Evolutionary conservation across 2,797 vertebrate genomes (phyloP).

Genomic region (Gastrophryne carolinensis): DNA sequence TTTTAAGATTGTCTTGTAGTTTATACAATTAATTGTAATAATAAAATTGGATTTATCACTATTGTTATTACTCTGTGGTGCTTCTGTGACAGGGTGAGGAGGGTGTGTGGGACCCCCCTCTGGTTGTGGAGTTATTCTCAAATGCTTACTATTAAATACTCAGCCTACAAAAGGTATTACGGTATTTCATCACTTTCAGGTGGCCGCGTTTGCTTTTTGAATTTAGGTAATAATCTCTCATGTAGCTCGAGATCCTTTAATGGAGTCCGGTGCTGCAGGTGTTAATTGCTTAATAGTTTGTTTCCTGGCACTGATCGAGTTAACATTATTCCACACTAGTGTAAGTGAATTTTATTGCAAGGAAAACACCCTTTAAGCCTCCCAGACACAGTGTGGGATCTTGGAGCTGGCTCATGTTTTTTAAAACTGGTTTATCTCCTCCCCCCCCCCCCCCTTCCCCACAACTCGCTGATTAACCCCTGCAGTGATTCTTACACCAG

Average conservation of each 20-base stretch:
- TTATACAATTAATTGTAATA: no score
- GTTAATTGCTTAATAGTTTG: background rate
- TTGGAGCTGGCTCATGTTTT: slow-evolving; percentile 27
- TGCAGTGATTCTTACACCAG: background rate
- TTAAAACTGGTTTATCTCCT: slow-evolving; percentile 20
- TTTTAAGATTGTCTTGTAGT: no score
- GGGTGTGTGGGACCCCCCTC: no score
- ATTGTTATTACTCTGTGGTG: no score
- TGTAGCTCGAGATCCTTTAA: no score
- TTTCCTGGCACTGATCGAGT: background rate
- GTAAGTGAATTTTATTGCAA: slow-evolving; percentile 24
- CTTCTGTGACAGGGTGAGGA: no score
- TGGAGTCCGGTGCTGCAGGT: background rate
- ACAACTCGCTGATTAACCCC: slow-evolving; percentile 29
- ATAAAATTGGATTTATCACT: no score
- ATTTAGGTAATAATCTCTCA: background rate
- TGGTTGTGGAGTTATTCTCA: no score
- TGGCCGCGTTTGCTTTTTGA: background rate
- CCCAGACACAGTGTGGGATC: slow-evolving; percentile 33
- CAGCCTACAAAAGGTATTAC: no score
- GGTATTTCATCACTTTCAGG: no score
- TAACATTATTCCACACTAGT: slow-evolving; percentile 4
- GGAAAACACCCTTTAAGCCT: slow-evolving; percentile 31
- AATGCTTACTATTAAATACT: no score
- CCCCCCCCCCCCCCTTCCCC: slow-evolving; percentile 4